Evolutionary conservation across 2,797 vertebrate species (phyloP).

Genomic region (Mormyrops attenuatus): DNA sequence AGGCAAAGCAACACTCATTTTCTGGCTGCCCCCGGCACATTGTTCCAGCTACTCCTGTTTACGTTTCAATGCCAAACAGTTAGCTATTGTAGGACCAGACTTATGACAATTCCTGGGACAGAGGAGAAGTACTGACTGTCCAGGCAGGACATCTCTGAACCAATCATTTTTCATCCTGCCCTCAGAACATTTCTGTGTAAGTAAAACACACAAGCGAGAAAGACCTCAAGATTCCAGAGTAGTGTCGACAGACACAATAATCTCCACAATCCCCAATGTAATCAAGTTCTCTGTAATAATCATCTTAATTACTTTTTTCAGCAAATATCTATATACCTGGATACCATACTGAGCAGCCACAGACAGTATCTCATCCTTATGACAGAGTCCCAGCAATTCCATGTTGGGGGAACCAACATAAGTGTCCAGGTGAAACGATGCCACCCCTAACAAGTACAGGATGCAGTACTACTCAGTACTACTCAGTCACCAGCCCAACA

Average conservation of each 20-base stretch:
- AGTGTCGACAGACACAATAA: no score
- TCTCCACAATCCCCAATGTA: no score
- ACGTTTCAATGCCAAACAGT: not conserved
- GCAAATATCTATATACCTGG: not conserved
- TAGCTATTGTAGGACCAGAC: not conserved
- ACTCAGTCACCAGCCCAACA: not conserved
- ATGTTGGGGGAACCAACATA: not conserved
- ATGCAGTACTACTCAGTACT: not conserved
- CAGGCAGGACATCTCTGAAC: not conserved
- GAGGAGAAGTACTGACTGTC: not conserved
- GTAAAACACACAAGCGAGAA: no score
- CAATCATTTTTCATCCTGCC: no score
- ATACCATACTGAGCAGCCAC: no score
- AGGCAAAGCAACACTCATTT: not conserved
- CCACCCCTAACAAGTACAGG: not conserved
- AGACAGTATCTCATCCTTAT: no score
- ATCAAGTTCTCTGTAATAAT: no score
- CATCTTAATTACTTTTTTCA: no score
- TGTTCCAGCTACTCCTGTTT: not conserved
- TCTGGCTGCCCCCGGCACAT: not conserved
- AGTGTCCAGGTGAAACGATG: not conserved
- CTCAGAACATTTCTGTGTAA: no score
- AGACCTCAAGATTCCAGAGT: no score
- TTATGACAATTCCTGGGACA: not conserved
- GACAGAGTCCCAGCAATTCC: not conserved